Conservation (phyloP, 2,113 vertebrate species). For the Poeciliopsis prolifica region DNA sequence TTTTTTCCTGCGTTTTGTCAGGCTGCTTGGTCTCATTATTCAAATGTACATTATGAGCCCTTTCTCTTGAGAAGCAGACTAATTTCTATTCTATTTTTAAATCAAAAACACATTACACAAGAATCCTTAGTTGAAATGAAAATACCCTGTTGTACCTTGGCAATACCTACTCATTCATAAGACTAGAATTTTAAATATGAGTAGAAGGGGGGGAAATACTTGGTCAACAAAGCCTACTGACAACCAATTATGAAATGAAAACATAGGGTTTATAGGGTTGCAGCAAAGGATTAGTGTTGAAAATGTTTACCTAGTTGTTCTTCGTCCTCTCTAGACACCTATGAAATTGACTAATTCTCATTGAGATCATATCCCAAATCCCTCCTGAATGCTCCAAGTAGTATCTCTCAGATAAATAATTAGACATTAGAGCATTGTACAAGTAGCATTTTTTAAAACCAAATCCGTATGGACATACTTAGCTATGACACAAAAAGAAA, state of each 20-base stretch:
- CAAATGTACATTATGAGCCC: too few species aligned
- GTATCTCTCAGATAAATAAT: too few species aligned
- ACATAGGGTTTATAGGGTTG: background rate
- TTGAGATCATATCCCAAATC: background rate
- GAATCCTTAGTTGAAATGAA: background rate
- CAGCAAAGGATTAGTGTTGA: background rate
- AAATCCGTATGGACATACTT: too few species aligned
- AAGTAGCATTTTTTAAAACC: too few species aligned
- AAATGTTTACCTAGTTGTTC: too few species aligned
- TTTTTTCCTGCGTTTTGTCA: too few species aligned
- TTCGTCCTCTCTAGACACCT: background rate
- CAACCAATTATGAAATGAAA: background rate
- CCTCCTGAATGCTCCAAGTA: background rate
- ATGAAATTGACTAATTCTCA: background rate
- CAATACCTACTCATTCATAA: too few species aligned
- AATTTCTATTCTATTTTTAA: background rate
- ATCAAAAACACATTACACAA: background rate
- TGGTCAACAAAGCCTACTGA: slow-evolving; percentile 4
- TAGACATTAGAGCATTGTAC: too few species aligned
- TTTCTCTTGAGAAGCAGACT: background rate
- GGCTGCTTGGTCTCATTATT: too few species aligned
- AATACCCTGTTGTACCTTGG: background rate
- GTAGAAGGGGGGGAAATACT: background rate
- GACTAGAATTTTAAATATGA: background rate
- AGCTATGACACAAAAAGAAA: background rate